Conservation (phyloP, 2,797 vertebrate genomes). For the Knipowitschia caucasica region DNA sequence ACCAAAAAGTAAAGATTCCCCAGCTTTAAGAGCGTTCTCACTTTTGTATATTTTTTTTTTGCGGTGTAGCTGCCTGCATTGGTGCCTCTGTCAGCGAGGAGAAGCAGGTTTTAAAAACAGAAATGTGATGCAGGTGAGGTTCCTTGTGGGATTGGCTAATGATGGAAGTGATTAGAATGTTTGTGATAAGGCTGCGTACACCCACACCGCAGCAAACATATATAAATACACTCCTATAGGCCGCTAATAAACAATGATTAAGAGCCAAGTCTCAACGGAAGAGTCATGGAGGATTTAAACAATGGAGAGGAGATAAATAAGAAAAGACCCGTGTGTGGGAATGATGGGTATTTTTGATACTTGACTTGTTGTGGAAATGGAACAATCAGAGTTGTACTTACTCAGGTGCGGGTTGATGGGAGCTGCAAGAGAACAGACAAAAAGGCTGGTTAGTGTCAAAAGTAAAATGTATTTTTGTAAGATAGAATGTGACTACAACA, state of each 20-base stretch:
- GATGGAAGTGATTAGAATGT: constrained; percentile 69
- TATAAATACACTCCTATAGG: constrained; percentile 49
- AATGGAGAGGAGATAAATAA: constrained; percentile 29
- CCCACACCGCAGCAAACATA: constrained; percentile 17
- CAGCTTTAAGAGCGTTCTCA: no score
- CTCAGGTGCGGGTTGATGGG: constrained; percentile 96
- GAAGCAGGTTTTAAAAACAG: constrained; percentile 44
- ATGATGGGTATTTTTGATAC: constrained; percentile 8
- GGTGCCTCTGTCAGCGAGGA: constrained; percentile 37
- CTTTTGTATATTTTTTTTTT: no score
- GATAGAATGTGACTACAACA: neutral
- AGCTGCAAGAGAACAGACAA: constrained; percentile 79
- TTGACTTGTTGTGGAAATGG: no score
- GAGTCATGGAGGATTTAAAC: constrained; percentile 48
- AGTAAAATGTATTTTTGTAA: no score
- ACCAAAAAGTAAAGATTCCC: no score
- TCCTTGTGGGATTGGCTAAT: constrained; percentile 61
- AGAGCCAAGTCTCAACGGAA: constrained; percentile 29
- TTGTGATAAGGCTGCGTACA: constrained; percentile 51
- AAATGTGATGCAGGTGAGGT: constrained; percentile 49
- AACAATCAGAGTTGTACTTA: constrained; percentile 83
- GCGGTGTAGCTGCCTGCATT: no score
- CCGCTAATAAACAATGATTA: constrained; percentile 43
- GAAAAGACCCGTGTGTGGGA: neutral
- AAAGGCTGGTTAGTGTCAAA: constrained; percentile 41